Evolutionary conservation across 1,140 invertebrate species (phyloP), one percentile per base, ranked within the genome.

Genomic region (Ditylenchus dipsaci): DNA sequence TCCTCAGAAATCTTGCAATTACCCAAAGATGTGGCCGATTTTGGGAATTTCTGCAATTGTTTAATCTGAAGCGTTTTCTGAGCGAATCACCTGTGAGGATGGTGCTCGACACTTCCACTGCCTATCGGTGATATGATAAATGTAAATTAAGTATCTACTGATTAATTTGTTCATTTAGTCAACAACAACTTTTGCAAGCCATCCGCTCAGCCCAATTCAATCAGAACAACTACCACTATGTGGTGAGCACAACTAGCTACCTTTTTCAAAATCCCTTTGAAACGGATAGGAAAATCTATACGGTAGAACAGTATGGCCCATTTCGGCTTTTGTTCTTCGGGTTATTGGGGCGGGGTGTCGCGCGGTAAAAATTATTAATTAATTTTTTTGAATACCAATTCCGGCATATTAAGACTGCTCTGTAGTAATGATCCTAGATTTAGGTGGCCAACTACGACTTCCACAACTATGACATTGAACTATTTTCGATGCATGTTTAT

Each of bases 401-500:
- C n/a, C n/a, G n/a, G n/a, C n/a, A n/a, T n/a, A n/a, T n/a, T n/a
- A n/a, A n/a, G n/a, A n/a, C n/a, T n/a, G n/a, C n/a, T n/a, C n/a
- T n/a, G n/a, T n/a, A n/a, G n/a, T n/a, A n/a, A n/a, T n/a, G n/a
- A n/a, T n/a, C 63, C n/a, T 19, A 59, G 47, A n/a, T 72, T 38
- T 38, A 38, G 33, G 33, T 59, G 23, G 42, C 63, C 43, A 65
- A 65, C 82, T 58, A 81, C 74, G 79, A 78, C 45, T 83, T 84
- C 71, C 77, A 75, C 19, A 75, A 78, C 19, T 77, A 84, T 42
- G 83, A 84, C 61, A 73, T 85, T 53, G 78, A 84, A 45, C 79
- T 84, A 56, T 84, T 82, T 61, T 74, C 80, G 61, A 53, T 53
- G 49, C 15, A 21, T 7, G 15, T 53, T 53, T 26, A 53, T 21